Evolutionary conservation across 2,113 vertebrate species (phyloP), one percentile per base, ranked within the genome.

Genomic region (Xerus inauris): DNA sequence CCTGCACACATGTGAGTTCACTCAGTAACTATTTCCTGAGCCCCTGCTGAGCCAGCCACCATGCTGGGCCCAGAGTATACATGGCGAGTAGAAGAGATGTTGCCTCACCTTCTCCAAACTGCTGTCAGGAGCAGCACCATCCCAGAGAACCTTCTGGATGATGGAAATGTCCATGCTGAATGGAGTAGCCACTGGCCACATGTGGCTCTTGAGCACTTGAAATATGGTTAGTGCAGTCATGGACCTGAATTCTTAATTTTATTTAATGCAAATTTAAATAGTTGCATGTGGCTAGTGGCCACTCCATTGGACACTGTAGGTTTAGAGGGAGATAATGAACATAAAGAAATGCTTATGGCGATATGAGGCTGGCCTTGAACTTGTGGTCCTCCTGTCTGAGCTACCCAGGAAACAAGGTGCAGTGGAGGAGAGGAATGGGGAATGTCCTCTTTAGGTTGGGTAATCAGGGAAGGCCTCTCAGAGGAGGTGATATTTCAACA

Each of bases 131-230:
- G 38, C 40, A 84, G 49, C 1, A 3, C n/a, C 26, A 40, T 49
- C 57, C 59, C 40, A 64, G 91, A 87, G 93, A 92, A 85, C 26
- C 1, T 89, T 88, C 89, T 80, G 87, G 19, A 57, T 17, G 80
- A 35, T 47, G 64, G 76, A 59, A 38, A 32, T 71, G 2, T 9
- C 24, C 17, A 4, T 0, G 0, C 35, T 65, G 19, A 11, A 11
- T 19, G 3, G 6, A 71, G n/a, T 20, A 64, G 69, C 57, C 87
- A 45, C 3, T 40, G 42, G n/a, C 12, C 26, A 51, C 8, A 0
- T 57, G 95, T 35, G 13, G 40, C 87, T 89, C 14, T 22, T 49
- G 91, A 81, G 35, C 5, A 1, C 59, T 85, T 28, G 17, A 49
- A 83, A 62, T 16, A 11, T 79, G 90, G 26, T 32, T 57, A 49